Conservation (phyloP, 2,888 invertebrate species). For the Platerodrilus igneus region DNA sequence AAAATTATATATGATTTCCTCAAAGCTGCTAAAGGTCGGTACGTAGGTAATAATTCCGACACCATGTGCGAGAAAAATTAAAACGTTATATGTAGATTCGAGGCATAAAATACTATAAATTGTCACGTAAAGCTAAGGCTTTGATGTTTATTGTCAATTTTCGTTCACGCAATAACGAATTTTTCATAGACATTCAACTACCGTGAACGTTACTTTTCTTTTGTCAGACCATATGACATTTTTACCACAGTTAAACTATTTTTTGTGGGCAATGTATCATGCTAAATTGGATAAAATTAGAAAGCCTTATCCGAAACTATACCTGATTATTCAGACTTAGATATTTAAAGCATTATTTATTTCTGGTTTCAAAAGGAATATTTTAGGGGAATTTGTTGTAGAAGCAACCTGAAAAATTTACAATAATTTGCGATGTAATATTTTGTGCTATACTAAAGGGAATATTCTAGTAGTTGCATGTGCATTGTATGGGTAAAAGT, state of each 20-base stretch:
- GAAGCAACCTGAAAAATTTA: constrained; percentile 8
- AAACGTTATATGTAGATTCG: constrained; percentile 23
- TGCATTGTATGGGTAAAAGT: too few species aligned
- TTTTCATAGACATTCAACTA: constrained; percentile 21
- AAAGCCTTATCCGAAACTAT: too few species aligned
- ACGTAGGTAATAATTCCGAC: constrained; percentile 21
- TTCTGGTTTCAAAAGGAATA: constrained; percentile 15
- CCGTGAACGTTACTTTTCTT: constrained; percentile 26
- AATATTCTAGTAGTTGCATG: too few species aligned
- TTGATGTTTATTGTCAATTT: constrained; percentile 23
- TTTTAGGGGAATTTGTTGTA: constrained; percentile 1
- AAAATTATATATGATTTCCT: constrained; percentile 26
- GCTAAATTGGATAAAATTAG: constrained; percentile 20
- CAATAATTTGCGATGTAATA: too few species aligned
- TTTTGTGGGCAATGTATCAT: constrained; percentile 21
- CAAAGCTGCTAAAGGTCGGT: constrained; percentile 17
- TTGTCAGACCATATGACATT: constrained; percentile 23
- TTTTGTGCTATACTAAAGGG: too few species aligned
- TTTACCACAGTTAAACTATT: constrained; percentile 19
- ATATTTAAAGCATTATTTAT: too few species aligned
- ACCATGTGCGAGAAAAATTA: constrained; percentile 25
- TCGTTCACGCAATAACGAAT: constrained; percentile 21
- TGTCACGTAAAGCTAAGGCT: constrained; percentile 23
- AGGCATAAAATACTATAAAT: constrained; percentile 22
- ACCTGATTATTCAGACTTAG: too few species aligned